Evolutionary conservation across 2,888 invertebrate genomes (phyloP), one percentile per base, ranked within the genome.

Genomic region (Chromoteleia sp.): DNA sequence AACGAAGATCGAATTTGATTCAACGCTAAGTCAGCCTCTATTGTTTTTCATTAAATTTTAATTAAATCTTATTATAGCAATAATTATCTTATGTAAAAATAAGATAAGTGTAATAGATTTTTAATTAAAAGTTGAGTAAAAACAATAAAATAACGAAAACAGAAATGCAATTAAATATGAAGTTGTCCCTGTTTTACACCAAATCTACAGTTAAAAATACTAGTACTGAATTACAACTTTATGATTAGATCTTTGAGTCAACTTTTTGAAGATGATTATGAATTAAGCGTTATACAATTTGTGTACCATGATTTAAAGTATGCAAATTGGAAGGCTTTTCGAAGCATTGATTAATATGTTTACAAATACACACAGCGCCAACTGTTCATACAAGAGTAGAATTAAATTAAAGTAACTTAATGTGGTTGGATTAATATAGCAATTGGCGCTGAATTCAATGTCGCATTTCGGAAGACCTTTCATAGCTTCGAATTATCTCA

Each of bases 391-490:
- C 25, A 25, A 25, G 5, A 33, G 7, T 8, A 33, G 1, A 33
- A 33, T 1, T 4, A 33, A 33, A 6, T 8, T 33, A 33, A 33
- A 8, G 10, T 33, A 6, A 4, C 25, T 25, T 2, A 25, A 5
- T 25, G 5, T 5, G 5, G 8, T 33, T 33, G 7, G 8, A 33
- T 6, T 33, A 4, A 15, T 12, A 10, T 14, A 25, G 12, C 25
- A 48, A 25, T 1, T 48, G 48, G 48, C 48, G 48, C 25, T 48
- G 48, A 1, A 14, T 5, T 48, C 6, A 48, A 25, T n/a, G 12
- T 25, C 48, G 25, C 12, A 48, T 8, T 8, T 33, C n/a, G 33
- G 8, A 33, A 33, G 10, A 33, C 5, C 8, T 33, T 33, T 33
- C 1, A 33, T 8, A 1, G 5, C 7, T 33, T 33, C 10, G 33